Percentiles rank a stretch among this genome's conserved stretches.
Conservation (phyloP, 2,113 vertebrate species). For the Lagopus leucura region DNA sequence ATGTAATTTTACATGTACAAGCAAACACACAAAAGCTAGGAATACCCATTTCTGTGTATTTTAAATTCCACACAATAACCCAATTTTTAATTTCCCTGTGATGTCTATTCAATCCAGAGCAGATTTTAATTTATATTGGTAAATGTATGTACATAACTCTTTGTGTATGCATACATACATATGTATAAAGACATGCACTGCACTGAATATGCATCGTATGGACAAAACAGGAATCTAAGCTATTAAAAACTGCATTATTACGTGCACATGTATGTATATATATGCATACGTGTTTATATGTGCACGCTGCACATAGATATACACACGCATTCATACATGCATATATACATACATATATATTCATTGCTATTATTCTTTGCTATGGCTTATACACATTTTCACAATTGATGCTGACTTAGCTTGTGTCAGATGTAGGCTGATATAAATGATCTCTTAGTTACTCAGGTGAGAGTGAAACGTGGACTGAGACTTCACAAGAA, state of each 20-base stretch:
- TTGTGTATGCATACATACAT: accelerated
- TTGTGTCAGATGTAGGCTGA: neutral
- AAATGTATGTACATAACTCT: neutral
- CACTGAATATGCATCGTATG: neutral
- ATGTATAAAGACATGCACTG: neutral
- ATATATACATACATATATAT: neutral
- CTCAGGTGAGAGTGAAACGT: neutral
- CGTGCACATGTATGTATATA: neutral
- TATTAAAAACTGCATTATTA: neutral
- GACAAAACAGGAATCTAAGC: neutral
- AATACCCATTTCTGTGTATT: neutral
- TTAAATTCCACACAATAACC: neutral
- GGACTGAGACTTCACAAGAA: neutral
- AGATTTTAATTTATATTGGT: neutral
- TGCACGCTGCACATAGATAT: neutral
- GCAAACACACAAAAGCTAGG: neutral
- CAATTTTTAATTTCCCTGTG: neutral
- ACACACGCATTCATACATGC: neutral
- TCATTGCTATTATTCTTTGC: neutral
- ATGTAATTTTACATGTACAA: neutral
- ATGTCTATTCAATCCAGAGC: neutral
- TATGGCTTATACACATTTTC: accelerated
- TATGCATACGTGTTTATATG: neutral
- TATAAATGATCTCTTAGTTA: neutral
- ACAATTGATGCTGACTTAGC: neutral